Percentiles rank a stretch among this genome's conserved stretches.
Evolutionary conservation across 23 tunicate species (phyloP).

Genomic region (Oikopleura vanhoeffeni): DNA sequence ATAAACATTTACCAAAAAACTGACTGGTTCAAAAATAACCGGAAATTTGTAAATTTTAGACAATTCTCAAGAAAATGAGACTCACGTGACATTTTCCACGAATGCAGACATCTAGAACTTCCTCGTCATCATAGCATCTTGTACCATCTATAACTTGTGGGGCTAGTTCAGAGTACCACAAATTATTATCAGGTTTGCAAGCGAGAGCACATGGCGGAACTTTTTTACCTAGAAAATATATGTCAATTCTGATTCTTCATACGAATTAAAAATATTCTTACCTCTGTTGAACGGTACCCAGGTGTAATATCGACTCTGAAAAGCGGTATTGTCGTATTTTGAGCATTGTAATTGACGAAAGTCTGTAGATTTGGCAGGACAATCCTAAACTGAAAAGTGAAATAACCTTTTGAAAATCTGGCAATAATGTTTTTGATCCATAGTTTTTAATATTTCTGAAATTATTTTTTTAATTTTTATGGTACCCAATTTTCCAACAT

Average conservation of each 20-base stretch:
- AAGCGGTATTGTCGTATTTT: constrained; percentile 42
- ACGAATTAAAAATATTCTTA: constrained; percentile 15
- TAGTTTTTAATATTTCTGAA: no score
- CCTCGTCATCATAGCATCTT: constrained; percentile 31
- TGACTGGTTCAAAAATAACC: no score
- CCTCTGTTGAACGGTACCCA: constrained; percentile 48
- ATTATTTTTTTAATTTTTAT: no score
- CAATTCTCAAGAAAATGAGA: no score
- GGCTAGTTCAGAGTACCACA: constrained; percentile 54
- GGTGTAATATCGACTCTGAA: constrained; percentile 68
- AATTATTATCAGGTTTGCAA: constrained; percentile 58
- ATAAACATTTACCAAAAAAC: no score
- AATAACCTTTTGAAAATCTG: no score
- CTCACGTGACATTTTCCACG: constrained; percentile 94
- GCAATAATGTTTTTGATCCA: no score
- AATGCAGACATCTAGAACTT: constrained; percentile 68
- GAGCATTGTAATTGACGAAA: constrained; percentile 79
- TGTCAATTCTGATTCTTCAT: background rate
- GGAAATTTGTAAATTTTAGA: no score
- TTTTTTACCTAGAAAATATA: constrained; percentile 24
- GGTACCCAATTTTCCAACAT: no score
- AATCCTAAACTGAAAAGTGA: no score
- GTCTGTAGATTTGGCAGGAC: constrained; percentile 19
- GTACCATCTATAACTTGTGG: constrained; percentile 82
- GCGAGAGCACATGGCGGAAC: constrained; percentile 82